Evolutionary conservation across 2,888 invertebrate genomes (phyloP), one percentile per base, ranked within the genome.

Genomic region (Cyrtodaria siliqua): DNA sequence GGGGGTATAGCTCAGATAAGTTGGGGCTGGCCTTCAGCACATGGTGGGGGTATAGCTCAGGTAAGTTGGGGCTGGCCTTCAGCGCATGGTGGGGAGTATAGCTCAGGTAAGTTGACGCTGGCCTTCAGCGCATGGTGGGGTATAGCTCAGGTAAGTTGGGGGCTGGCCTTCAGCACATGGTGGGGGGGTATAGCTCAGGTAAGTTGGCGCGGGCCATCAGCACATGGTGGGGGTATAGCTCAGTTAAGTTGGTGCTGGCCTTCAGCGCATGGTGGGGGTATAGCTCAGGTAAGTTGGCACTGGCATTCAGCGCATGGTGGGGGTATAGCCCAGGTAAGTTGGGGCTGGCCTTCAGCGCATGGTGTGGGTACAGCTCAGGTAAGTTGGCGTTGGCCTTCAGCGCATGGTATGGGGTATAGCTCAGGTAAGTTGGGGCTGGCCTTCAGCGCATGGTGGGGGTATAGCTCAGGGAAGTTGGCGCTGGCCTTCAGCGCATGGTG

Each of bases 371-470:
- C 12, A 33, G 33, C 33, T 12, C 33, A 33, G 33, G 33, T 33
- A 33, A 33, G 12, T 4, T 33, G 12, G 4, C 6, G 33, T 99
- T 8, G 96, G 99, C 73, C 97, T 98, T 93, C 95, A 96, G 33
- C 95, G 97, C 60, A 98, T 98, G 97, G 99, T 99, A 23, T n/a
- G 98, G 98, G 98, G 98, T 24, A 98, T 99, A 92, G 98, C 98
- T 8, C 98, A 99, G 94, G 98, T 92, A 66, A 73, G 12, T 4
- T 33, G 12, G 4, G 12, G 33, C 12, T 33, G 12, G 4, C 33
- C 4, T 8, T 33, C 33, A 33, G 33, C 12, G 33, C 12, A 33
- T 33, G 33, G 33, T 33, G 33, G 12, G 33, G 98, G 98, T 24
- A 98, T 99, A 92, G 98, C 98, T 8, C 98, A 99, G 94, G 98